These are phyloP conservation scores for Osmerus mordax DNA, from an alignment of 2,113 vertebrate genomes.

Conservation along the genomic window DNA sequence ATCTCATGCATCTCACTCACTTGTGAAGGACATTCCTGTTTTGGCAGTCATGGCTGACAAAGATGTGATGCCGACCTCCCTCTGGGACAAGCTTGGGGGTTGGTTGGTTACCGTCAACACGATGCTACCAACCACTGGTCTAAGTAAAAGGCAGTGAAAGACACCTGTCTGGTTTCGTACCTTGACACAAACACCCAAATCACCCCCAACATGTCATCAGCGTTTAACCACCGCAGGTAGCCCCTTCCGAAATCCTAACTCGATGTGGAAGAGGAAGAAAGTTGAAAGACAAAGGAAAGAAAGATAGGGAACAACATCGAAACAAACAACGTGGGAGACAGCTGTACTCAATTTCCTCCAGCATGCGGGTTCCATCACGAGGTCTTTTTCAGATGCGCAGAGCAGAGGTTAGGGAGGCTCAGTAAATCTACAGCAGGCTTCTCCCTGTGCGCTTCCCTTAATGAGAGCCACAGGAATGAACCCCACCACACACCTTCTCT, in stretches of 20 bases:
- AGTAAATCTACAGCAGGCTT: conserved; percentile 61
- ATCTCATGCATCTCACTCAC: conserved; percentile 19
- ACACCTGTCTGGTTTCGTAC: background rate
- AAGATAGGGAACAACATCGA: conserved; percentile 26
- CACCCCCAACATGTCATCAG: no score
- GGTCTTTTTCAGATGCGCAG: conserved; percentile 57
- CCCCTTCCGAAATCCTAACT: no score
- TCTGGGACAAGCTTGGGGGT: background rate
- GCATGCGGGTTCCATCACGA: conserved; percentile 63
- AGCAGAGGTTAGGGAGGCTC: conserved; percentile 50
- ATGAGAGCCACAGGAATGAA: conserved; percentile 53
- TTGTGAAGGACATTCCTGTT: conserved; percentile 29
- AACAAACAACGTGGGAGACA: conserved; percentile 55
- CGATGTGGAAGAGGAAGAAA: background rate
- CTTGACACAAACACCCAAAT: no score
- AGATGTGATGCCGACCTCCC: conserved; percentile 33
- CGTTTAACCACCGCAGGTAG: background rate
- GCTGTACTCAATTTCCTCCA: conserved; percentile 66
- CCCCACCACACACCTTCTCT: conserved; percentile 48
- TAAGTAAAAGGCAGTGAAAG: background rate
- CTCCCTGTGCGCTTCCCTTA: conserved; percentile 45
- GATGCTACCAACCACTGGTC: conserved; percentile 19
- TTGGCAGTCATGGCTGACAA: conserved; percentile 42
- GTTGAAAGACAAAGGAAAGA: background rate
- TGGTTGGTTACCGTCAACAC: conserved; percentile 8